Conservation (phyloP, 2,113 vertebrate genomes). For the Paramisgurnus dabryanus region DNA sequence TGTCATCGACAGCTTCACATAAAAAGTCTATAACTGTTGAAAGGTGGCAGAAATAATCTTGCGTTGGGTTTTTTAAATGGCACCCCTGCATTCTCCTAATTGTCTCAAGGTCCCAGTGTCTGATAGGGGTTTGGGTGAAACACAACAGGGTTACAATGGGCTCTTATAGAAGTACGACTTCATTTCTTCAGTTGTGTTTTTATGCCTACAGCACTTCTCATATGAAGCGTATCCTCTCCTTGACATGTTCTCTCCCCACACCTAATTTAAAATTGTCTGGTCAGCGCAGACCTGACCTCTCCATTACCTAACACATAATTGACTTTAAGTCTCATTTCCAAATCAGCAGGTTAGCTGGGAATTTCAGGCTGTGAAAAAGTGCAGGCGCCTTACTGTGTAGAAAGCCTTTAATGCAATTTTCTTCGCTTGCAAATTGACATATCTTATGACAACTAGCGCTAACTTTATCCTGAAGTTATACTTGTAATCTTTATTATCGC, state of each 20-base stretch:
- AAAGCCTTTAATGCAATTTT: constrained; percentile 34
- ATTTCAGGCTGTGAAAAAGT: constrained; percentile 11
- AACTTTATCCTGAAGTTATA: constrained; percentile 14
- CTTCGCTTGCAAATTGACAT: constrained; percentile 1
- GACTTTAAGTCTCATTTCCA: constrained; percentile 31
- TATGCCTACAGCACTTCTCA: neutral
- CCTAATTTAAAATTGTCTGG: constrained; percentile 52
- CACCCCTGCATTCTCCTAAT: neutral
- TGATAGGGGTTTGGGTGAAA: neutral
- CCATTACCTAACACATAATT: constrained; percentile 22
- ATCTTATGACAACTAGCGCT: neutral
- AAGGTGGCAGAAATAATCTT: neutral
- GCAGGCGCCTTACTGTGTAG: neutral
- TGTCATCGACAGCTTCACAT: constrained; percentile 11
- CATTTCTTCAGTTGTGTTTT: neutral
- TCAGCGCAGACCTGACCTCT: constrained; percentile 49
- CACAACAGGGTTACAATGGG: neutral
- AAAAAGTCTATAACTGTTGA: constrained; percentile 17
- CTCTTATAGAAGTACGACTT: constrained; percentile 9
- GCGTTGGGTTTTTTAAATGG: neutral
- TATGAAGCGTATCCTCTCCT: constrained; percentile 5
- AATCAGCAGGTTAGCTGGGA: constrained; percentile 19
- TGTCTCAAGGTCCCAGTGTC: constrained; percentile 9
- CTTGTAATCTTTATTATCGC: constrained; percentile 41
- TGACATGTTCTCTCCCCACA: constrained; percentile 11